Percentiles rank a stretch among this genome's conserved stretches.
phyloP scores from a whole-genome alignment of 1,140 invertebrate species.

The Coboldia fuscipes region DNA sequence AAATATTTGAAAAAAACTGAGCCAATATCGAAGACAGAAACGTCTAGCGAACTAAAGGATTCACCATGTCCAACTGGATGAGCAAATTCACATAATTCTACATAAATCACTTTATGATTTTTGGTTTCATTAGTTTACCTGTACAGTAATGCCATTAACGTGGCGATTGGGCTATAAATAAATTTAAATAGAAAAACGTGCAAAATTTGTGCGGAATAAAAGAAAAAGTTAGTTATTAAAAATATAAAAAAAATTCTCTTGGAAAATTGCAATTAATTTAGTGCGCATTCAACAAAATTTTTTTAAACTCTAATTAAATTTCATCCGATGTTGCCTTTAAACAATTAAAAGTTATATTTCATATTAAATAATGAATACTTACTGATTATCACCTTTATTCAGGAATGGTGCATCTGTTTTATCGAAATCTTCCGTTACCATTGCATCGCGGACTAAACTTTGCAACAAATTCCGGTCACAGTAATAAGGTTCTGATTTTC shows the following conservation, averaged over 20 bases:
- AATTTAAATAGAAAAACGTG: constrained; percentile 3
- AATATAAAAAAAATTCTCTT: neutral
- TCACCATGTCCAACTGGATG: too few relatives aligned
- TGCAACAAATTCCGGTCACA: constrained; percentile 63
- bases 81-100: too few relatives aligned
- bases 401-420: constrained; percentile 18
- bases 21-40: too few relatives aligned
- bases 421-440: constrained; percentile 50
- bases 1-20: neutral
- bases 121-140: constrained; percentile 52
- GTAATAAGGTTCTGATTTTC: constrained; percentile 20
- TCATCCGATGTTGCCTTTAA: neutral
- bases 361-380: constrained; percentile 15
- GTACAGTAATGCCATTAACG: constrained; percentile 62
- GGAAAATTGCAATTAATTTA: too few relatives aligned
- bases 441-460: constrained; percentile 60
- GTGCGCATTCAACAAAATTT: too few relatives aligned
- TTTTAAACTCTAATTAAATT: too few relatives aligned
- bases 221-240: neutral
- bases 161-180: constrained; percentile 62
- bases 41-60: too few relatives aligned
- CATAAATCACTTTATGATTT: too few relatives aligned
- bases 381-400: constrained; percentile 33
- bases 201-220: constrained; percentile 2
- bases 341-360: neutral